Conservation (phyloP, 2,113 vertebrate species). For the Phaetusa simplex region DNA sequence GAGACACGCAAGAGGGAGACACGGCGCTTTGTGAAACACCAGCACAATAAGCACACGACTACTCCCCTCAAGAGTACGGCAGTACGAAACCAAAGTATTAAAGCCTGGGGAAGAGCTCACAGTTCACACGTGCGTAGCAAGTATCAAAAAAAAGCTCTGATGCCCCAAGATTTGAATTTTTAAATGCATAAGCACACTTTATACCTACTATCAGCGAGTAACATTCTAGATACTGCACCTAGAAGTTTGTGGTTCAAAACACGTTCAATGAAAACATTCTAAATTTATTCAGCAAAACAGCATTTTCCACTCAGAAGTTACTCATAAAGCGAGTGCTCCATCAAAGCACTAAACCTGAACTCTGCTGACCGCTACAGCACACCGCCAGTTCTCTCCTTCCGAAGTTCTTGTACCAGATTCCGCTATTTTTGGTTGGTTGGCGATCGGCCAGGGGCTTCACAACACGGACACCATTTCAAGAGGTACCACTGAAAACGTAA, state of each 20-base stretch:
- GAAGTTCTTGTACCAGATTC: not conserved
- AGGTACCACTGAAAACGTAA: not conserved
- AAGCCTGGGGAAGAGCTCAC: not conserved
- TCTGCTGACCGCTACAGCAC: not conserved
- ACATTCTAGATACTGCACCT: not conserved
- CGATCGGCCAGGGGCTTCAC: not conserved
- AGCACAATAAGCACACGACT: not conserved
- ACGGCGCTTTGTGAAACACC: accelerated
- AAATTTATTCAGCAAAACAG: not conserved
- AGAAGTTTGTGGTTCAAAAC: not conserved
- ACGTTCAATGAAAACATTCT: not conserved
- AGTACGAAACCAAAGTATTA: not conserved
- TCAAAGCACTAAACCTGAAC: not conserved
- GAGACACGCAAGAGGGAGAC: not conserved
- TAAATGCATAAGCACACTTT: accelerated
- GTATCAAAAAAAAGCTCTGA: not conserved
- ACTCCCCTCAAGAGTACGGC: not conserved
- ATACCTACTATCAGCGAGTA: not conserved
- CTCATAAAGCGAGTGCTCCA: not conserved
- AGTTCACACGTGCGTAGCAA: accelerated
- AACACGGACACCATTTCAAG: not conserved
- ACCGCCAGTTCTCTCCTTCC: not conserved
- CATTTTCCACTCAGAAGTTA: not conserved
- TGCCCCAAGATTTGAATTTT: not conserved
- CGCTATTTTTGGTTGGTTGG: not conserved